Evolutionary conservation across 2,113 vertebrate genomes (phyloP).

Genomic region (Tricholaema leucomelas): DNA sequence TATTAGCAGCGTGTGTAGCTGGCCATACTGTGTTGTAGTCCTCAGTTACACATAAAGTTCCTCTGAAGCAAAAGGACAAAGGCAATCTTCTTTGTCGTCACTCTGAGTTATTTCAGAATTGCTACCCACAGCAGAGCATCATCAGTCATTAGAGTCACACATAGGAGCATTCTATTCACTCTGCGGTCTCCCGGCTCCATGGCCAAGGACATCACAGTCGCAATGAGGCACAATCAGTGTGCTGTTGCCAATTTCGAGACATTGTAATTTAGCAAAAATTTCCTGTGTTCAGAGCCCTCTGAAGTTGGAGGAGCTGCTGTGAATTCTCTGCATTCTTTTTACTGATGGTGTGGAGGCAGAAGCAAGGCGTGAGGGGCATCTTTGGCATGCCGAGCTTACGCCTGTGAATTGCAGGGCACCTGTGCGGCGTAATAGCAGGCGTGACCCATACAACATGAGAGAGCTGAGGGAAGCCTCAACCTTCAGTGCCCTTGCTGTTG

Average conservation of each 20-base stretch:
- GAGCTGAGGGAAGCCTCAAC: conserved; percentile 2
- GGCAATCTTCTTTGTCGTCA: conserved; percentile 26
- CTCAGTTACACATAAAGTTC: conserved; percentile 41
- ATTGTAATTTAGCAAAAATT: conserved; percentile 50
- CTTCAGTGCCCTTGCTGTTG: conserved; percentile 30
- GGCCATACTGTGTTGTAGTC: neutral
- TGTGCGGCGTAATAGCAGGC: neutral
- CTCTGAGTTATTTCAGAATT: conserved; percentile 57
- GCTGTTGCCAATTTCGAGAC: conserved; percentile 7
- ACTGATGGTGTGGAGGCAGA: neutral
- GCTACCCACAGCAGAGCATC: conserved; percentile 38
- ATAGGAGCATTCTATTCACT: conserved; percentile 40
- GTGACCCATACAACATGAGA: neutral
- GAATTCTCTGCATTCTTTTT: neutral
- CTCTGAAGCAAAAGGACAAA: conserved; percentile 31
- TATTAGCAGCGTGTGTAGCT: neutral
- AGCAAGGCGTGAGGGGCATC: neutral
- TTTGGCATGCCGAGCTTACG: neutral
- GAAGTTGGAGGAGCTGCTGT: conserved; percentile 15
- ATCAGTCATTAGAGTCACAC: conserved; percentile 66
- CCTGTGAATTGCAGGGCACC: neutral
- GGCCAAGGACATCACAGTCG: conserved; percentile 47
- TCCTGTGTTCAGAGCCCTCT: conserved; percentile 5
- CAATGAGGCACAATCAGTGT: conserved; percentile 21
- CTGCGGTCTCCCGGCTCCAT: neutral